These are phyloP conservation scores for Bradypodion pumilum DNA, from an alignment of 2,797 vertebrate species.

Conservation along the genomic window DNA sequence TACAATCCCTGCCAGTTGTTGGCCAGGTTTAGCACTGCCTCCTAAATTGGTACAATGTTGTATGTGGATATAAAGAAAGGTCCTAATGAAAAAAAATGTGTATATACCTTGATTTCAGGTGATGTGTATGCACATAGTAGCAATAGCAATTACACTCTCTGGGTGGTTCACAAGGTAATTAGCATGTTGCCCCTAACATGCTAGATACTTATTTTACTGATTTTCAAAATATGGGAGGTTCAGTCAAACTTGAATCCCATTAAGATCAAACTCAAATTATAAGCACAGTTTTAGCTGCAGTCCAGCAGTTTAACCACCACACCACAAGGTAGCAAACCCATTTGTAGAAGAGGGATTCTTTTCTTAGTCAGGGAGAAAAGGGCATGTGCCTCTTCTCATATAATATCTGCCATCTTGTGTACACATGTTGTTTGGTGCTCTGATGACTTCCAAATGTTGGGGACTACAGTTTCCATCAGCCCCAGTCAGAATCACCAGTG, in stretches of 20 bases:
- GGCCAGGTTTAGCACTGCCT: neutral
- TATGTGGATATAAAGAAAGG: neutral
- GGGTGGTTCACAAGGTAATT: too few relatives aligned
- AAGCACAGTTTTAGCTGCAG: too few relatives aligned
- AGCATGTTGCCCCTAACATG: too few relatives aligned
- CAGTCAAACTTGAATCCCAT: too few relatives aligned
- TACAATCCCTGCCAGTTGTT: neutral
- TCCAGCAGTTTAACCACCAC: too few relatives aligned
- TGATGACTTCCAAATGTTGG: neutral
- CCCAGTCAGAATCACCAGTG: neutral
- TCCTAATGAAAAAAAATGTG: neutral
- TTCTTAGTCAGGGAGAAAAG: neutral
- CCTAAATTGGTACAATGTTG: neutral
- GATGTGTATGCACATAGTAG: too few relatives aligned
- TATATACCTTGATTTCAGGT: neutral
- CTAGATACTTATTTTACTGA: too few relatives aligned
- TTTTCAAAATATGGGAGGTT: too few relatives aligned
- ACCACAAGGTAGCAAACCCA: neutral
- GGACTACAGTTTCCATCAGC: neutral
- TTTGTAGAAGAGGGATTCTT: neutral
- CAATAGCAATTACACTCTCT: too few relatives aligned
- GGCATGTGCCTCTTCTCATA: too few relatives aligned
- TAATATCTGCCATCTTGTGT: neutral
- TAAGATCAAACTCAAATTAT: too few relatives aligned
- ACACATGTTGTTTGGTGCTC: neutral